Evolutionary conservation across 2,113 vertebrate species (phyloP), one percentile per base, ranked within the genome.

Genomic region (Pygoscelis antarcticus): DNA sequence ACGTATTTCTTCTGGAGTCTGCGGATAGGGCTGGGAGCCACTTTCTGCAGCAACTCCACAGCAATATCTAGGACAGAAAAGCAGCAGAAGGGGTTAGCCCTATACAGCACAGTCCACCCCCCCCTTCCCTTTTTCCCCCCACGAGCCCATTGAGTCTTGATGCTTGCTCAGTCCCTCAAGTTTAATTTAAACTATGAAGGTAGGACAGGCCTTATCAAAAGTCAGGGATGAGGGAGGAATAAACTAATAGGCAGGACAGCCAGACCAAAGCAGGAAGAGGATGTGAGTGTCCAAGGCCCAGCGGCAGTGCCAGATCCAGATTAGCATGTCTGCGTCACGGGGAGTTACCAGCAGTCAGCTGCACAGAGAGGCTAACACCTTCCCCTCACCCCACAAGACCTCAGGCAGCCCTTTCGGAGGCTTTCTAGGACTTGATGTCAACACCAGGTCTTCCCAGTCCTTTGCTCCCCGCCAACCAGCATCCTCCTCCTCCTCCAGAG

Each of bases 1-100:
- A 99, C 99, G 0, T 99, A 99, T 96, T 99, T 99, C 98, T 99
- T 99, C 87, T 99, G 99, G 26, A 99, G 99, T 49, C 99, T 99
- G 58, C 99, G 98, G 80, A 99, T 99, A 44, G 99, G 99, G 92
- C 99, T 99, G 57, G 99, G 99, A 84, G 99, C 99, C 80, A 99
- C 99, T 93, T 99, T 99, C 97, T 99, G 99, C 92, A 99, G 98
- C 93, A 99, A 94, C 98, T 99, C 99, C 22, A 99, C 99, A 6
- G 99, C 99, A 89, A 99, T 99, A 97, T 99, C 99, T 99, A 96
- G 10, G n/a, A 76, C 8, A 95, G 46, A 93, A 90, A 65, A 84
- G 49, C 69, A 92, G 19, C 12, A 81, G 80, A 65, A 74, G 25
- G 25, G 15, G 18, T 93, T 65, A 91, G 32, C 11, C 10, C 34